Evolutionary conservation across 2,113 vertebrate genomes (phyloP).

Genomic region (Zosterops japonicus): DNA sequence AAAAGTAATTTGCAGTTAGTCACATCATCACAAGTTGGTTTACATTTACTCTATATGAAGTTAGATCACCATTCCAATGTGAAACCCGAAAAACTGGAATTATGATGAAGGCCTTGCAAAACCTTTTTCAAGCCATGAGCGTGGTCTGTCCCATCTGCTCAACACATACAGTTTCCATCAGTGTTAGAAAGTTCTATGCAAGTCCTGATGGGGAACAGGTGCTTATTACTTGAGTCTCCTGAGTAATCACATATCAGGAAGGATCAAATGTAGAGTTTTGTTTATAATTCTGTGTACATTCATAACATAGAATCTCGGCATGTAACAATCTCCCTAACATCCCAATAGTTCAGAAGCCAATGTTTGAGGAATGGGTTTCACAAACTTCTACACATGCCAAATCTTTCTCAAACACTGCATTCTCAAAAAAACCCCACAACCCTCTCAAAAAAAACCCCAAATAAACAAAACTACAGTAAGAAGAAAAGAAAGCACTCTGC

Average conservation of each 20-base stretch:
- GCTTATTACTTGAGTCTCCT: neutral
- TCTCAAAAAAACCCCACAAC: neutral
- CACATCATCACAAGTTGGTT: conserved; percentile 33
- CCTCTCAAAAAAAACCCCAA: neutral
- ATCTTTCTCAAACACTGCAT: neutral
- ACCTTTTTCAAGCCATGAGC: neutral
- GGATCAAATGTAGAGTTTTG: neutral
- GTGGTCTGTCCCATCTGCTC: neutral
- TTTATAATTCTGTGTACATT: neutral
- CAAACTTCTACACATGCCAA: neutral
- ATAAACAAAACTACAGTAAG: neutral
- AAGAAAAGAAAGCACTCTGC: neutral
- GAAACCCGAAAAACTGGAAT: conserved; percentile 1
- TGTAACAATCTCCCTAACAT: neutral
- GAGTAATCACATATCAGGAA: neutral
- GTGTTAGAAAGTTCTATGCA: neutral
- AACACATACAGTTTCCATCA: neutral
- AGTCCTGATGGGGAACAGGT: neutral
- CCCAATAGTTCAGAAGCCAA: neutral
- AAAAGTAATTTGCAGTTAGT: conserved; percentile 41
- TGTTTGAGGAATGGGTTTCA: neutral
- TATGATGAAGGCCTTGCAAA: neutral
- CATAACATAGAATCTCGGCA: neutral
- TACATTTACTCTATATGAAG: conserved; percentile 13
- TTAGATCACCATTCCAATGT: neutral